phyloP scores from a whole-genome alignment of 2,888 invertebrate species.

The Agrotis puta region DNA sequence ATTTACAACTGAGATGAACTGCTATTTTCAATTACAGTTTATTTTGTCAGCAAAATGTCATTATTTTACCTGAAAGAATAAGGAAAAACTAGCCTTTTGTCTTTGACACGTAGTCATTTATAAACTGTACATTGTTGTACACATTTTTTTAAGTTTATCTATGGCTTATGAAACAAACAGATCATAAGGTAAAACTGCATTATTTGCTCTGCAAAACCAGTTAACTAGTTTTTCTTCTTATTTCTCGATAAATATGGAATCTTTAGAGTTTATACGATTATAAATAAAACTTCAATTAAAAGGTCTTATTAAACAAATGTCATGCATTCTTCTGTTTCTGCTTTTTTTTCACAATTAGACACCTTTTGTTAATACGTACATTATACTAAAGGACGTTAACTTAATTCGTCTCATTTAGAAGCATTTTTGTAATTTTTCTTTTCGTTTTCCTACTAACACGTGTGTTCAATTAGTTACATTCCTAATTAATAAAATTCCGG shows the following conservation, averaged over 20 bases:
- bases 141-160: too few relatives aligned
- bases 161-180: too few relatives aligned
- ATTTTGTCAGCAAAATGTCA: not conserved
- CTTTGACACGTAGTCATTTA: not conserved
- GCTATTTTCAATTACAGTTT: not conserved
- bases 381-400: not conserved
- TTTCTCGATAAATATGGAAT: not conserved
- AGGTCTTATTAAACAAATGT: not conserved
- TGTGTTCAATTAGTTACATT: not conserved
- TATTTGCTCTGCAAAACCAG: too few relatives aligned
- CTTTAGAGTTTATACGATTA: not conserved
- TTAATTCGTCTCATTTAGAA: not conserved
- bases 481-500: not conserved
- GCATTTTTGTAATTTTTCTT: not conserved
- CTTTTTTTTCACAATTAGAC: not conserved
- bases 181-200: too few relatives aligned
- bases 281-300: not conserved
- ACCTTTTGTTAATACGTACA: not conserved
- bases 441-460: not conserved
- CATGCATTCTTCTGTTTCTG: constrained; percentile 3
- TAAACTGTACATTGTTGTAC: too few relatives aligned
- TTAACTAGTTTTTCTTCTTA: not conserved
- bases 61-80: not conserved
- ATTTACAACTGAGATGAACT: constrained; percentile 5
- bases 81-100: not conserved